Evolutionary conservation across 23 tunicate genomes (phyloP), one percentile per base, ranked within the genome.

Genomic region (Halocynthia roretzi): DNA sequence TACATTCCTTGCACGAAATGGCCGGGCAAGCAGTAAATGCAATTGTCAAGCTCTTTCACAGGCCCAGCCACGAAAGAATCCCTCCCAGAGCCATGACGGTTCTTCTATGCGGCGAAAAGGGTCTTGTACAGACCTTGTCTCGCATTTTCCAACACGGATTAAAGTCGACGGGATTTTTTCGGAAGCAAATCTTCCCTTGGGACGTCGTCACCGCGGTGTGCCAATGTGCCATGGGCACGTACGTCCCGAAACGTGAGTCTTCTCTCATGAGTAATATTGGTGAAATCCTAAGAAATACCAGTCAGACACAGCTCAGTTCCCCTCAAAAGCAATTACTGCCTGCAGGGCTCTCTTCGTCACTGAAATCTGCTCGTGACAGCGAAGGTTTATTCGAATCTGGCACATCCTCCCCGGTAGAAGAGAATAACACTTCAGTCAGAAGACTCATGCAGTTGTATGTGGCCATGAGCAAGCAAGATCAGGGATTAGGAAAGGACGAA

Each of bases 401-500:
- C 44, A 31, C 44, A 31, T 31, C 44, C 44, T 31, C 44, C 44
- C 44, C 44, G 44, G 44, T 31, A 31, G 44, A 31, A 31, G 44
- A 31, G 2, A 31, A 31, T 31, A 31, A 31, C 44, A 31, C 44
- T 31, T 31, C 49, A 0, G 50, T 22, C 68, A n/a, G 10, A 54
- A 69, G 18, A 19, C 58, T 7, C 52, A 1, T 6, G 44, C 44
- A 31, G 44, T 31, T 31, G 44, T 31, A 31, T 31, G 44, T 31
- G 44, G 44, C 56, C 0, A 52, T 53, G 19, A 21, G 58, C 56
- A 52, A 53, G 10, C 56, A 52, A 50, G 82, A 66, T 17, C 82
- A 53, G 51, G 78, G 86, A 7, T 61, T 92, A 6, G 98, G 98
- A 20, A 92, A 92, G 54, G 98, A 92, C 54, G 98, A 92, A 54